Evolutionary conservation across 2,113 vertebrate species (phyloP).

Genomic region (Ciconia stormi): DNA sequence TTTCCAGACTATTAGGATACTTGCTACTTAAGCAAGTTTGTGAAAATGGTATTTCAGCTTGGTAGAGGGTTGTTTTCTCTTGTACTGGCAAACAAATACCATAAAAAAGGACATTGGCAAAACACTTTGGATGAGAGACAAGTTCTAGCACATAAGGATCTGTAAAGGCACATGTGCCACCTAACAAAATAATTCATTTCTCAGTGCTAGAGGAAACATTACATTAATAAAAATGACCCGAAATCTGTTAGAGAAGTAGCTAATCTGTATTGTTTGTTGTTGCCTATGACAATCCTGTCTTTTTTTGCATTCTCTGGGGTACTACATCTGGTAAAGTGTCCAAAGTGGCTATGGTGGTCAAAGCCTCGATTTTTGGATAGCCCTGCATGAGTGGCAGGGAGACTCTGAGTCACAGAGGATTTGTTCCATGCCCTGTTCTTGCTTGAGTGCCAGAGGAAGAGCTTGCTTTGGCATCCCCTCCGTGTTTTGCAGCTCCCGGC

Average conservation of each 20-base stretch:
- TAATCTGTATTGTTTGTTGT: neutral
- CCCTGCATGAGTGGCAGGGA: neutral
- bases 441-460: neutral
- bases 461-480: neutral
- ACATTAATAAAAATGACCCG: neutral
- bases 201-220: neutral
- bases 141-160: neutral
- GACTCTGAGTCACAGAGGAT: neutral
- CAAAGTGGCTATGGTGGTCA: neutral
- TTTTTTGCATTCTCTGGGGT: neutral
- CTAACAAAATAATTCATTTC: neutral
- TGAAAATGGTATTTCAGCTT: neutral
- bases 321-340: neutral
- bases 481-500: neutral
- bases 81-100: neutral
- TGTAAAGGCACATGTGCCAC: neutral
- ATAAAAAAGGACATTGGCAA: neutral
- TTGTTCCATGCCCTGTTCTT: neutral
- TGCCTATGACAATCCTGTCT: neutral
- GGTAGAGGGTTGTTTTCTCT: neutral
- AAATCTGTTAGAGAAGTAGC: neutral
- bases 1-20: neutral
- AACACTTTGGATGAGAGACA: neutral
- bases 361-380: neutral
- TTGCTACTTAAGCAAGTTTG: neutral